phyloP scores from a whole-genome alignment of 2,113 vertebrate species.

The Mirza zaza region DNA sequence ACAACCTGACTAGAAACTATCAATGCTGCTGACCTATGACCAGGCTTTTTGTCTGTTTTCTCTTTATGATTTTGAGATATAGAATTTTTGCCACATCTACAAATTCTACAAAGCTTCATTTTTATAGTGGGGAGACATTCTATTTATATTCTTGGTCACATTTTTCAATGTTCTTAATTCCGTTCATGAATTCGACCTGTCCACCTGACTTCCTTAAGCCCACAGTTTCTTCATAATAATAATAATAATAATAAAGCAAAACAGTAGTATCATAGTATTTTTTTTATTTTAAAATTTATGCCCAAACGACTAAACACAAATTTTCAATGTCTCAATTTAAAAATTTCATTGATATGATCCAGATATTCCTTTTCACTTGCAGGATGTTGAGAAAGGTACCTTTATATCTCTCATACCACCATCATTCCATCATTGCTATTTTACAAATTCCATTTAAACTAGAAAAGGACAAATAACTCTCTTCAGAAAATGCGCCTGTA shows the following conservation, averaged over 20 bases:
- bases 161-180: slow-evolving; percentile 18
- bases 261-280: not conserved
- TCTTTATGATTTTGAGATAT: slow-evolving; percentile 3
- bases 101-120: slow-evolving; percentile 21
- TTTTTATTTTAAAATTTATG: not conserved
- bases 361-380: not conserved
- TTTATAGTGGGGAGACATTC: not conserved
- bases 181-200: not conserved
- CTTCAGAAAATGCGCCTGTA: not conserved
- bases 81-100: not conserved
- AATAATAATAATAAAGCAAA: slow-evolving; percentile 5
- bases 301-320: not conserved
- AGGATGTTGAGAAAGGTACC: not conserved
- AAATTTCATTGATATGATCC: not conserved
- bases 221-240: not conserved
- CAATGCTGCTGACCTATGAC: not conserved
- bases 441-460: not conserved
- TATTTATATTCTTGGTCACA: not conserved
- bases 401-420: not conserved
- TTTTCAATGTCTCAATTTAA: not conserved
- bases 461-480: not conserved
- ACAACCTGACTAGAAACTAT: not conserved
- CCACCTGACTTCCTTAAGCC: not conserved
- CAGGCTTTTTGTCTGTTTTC: not conserved
- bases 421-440: not conserved